phyloP scores from a whole-genome alignment of 1,140 invertebrate genomes.

The Reticulitermes speratus region DNA sequence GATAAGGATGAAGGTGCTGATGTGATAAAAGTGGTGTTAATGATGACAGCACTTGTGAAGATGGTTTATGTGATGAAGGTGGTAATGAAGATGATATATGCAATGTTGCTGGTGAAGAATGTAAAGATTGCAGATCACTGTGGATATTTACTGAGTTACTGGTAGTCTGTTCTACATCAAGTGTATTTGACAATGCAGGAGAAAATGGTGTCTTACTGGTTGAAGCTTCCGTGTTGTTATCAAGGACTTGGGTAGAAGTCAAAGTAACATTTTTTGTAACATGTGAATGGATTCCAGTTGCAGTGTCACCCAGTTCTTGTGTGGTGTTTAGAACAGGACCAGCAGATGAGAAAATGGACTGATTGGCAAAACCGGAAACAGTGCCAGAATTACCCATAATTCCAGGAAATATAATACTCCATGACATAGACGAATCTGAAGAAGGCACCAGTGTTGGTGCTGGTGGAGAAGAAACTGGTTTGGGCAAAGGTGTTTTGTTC shows the following conservation, averaged over 20 bases:
- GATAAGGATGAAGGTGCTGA: not conserved
- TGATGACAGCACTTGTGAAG: not conserved
- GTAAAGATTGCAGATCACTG: not conserved
- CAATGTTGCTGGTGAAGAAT: not conserved
- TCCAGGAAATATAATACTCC: slow-evolving; percentile 73
- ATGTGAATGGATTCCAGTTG: not conserved
- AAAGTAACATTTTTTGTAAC: not conserved
- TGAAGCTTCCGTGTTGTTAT: not conserved
- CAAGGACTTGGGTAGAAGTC: not conserved
- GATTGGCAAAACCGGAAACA: not conserved
- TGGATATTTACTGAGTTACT: not conserved
- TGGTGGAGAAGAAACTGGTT: slow-evolving; percentile 36
- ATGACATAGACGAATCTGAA: slow-evolving; percentile 61
- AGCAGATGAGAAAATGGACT: not conserved
- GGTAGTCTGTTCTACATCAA: not conserved
- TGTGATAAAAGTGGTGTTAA: not conserved
- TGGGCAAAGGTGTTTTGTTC: slow-evolving; percentile 56
- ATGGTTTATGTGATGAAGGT: not conserved
- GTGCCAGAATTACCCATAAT: not conserved
- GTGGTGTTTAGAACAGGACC: not conserved
- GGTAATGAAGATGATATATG: not conserved
- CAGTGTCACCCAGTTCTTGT: not conserved
- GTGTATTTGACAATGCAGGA: not conserved
- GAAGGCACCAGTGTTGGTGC: not conserved
- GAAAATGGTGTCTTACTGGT: not conserved